Base-by-base conservation (phyloP, 1,140 invertebrate genomes). In the Pomacea maculata region DNA sequence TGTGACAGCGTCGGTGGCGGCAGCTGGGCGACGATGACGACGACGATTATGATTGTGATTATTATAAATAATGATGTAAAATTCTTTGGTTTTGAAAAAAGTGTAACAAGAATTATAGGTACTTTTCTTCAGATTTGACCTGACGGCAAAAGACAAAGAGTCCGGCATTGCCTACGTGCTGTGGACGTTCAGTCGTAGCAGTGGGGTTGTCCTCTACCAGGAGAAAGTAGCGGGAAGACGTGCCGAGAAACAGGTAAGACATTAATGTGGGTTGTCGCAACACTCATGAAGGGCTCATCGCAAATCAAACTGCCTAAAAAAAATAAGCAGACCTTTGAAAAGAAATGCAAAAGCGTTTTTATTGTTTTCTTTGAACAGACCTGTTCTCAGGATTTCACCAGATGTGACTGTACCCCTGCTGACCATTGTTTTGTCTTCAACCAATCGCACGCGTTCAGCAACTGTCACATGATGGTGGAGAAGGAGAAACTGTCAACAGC, bases 401-500 rank as follows among this genome's bases (percentile, higher is more conserved):
- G 29, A 11, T 12, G 73, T 29, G 34, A 52, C 73, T 45, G 52
- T 52, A 75, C 73, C 21, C 73, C 52, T n/a, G n/a, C 73, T 21
- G 10, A 54, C 7, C 25, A 45, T 55, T 34, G 25, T 4, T 75
- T 54, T 45, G 34, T 25, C 19, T 52, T 34, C 45, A 15, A 34
- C 21, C n/a, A 34, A 75, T 25, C 73, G 10, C 45, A 11, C 34
- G 61, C 78, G 17, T 19, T 80, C 64, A 75, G 74, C 80, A 75
- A 80, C 67, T 80, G 80, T 55, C 65, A 54, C 25, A 64, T 80
- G 80, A 75, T 70, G 80, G 80, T 80, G 61, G 80, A 80, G 54
- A 80, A 80, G 29, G 80, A 76, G 29, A 75, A 67, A 4, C 65
- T 80, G 19, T 63, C 45, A 15, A 75, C 80, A 1, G 80, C 45